Conservation (phyloP, 2,797 vertebrate species). For the Eospalax fontanierii region DNA sequence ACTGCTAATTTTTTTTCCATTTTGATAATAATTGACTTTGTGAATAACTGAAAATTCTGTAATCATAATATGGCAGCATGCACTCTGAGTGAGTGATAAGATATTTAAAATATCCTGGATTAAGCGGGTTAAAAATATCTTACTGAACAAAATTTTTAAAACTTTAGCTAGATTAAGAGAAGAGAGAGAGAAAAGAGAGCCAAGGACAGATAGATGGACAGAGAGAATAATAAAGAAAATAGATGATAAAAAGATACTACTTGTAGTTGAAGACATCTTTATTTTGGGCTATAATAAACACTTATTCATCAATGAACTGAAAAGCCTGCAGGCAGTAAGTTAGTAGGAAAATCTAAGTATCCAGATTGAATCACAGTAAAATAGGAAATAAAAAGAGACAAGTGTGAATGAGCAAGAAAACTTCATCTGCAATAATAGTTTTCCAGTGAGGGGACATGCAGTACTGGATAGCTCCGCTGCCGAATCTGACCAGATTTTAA, state of each 20-base stretch:
- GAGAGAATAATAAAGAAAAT: neutral
- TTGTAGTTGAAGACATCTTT: neutral
- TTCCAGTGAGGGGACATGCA: neutral
- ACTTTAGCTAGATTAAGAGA: neutral
- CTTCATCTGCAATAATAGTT: neutral
- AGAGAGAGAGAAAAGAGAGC: neutral
- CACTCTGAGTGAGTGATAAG: neutral
- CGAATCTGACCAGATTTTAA: neutral
- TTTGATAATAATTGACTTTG: neutral
- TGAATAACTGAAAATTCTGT: neutral
- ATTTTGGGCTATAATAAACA: neutral
- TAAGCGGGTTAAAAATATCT: neutral
- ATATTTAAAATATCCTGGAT: neutral
- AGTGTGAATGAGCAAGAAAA: too few species aligned
- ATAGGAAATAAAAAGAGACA: neutral
- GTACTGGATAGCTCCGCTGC: neutral
- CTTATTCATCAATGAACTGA: neutral
- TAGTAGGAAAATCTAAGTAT: neutral
- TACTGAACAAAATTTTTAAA: neutral
- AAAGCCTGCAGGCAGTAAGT: neutral
- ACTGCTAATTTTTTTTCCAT: neutral
- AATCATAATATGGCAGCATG: neutral
- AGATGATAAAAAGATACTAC: neutral
- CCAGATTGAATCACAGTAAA: neutral
- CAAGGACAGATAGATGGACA: neutral